A percentile compares a stretch with the other conserved stretches of the same genome.
Conservation (phyloP, 37 sponge, comb jelly and placozoan species). For the Aplysina aerophoba region DNA sequence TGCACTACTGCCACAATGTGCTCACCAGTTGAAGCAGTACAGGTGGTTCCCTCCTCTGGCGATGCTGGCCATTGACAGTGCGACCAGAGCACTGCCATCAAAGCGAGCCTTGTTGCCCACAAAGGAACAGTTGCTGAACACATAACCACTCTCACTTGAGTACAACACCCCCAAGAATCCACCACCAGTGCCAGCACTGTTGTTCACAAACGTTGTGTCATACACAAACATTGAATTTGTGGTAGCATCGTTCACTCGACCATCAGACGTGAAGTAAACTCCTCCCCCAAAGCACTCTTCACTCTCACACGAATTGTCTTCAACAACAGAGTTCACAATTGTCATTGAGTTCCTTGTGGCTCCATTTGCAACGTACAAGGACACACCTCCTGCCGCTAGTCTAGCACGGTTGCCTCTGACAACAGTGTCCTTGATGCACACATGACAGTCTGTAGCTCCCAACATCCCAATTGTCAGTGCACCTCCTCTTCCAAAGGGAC, state of each 20-base stretch:
- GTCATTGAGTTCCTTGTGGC: neutral
- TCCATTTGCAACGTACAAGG: neutral
- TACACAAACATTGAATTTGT: neutral
- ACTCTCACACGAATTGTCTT: neutral
- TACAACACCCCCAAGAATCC: slow-evolving; percentile 4
- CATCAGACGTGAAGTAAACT: neutral
- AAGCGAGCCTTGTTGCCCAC: neutral
- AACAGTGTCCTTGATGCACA: slow-evolving; percentile 3
- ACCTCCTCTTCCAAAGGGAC: slow-evolving; percentile 8
- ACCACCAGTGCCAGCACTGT: slow-evolving; percentile 11
- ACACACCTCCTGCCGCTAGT: slow-evolving; percentile 8
- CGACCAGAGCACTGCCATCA: neutral
- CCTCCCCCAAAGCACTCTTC: slow-evolving; percentile 4
- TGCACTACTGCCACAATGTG: neutral
- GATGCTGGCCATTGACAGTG: neutral
- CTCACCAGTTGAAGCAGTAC: slow-evolving; percentile 16
- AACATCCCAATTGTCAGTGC: neutral
- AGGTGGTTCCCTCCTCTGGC: neutral
- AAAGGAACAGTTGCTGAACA: slow-evolving; percentile 1
- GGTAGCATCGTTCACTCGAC: neutral
- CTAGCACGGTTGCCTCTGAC: neutral
- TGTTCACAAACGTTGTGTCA: neutral
- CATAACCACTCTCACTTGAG: neutral
- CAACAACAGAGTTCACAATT: neutral
- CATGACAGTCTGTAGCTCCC: neutral